Evolutionary conservation across 2,888 invertebrate species (phyloP), one percentile per base, ranked within the genome.

Genomic region (Pseudanteris insignis): DNA sequence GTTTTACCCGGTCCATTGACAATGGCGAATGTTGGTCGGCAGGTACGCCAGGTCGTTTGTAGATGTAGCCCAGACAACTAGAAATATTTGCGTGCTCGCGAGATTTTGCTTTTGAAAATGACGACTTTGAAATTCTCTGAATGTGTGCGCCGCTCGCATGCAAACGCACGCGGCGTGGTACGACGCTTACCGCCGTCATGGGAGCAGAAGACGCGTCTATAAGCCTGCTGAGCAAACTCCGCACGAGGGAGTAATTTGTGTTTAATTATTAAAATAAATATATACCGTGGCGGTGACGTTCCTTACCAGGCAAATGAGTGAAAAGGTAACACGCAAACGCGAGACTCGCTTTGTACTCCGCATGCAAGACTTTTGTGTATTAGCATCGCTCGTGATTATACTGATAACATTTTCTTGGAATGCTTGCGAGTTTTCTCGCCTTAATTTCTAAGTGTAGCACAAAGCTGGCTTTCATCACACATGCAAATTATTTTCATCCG

Each of bases 251-350:
- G 68, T 64, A 70, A 69, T 71, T 71, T 69, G 66, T 67, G 70
- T 70, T 76, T 76, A 77, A 77, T 78, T 77, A 77, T 77, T 76
- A 72, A 76, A 77, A 77, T 77, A 76, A 75, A 75, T 67, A 71
- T 71, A 68, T 67, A 61, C 68, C 70, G 70, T 67, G 71, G 69
- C 71, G 72, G 64, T 67, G 72, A 71, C 72, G 71, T 71, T 73
- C 70, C 70, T 74, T 75, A 73, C 69, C 71, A 75, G 72, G 76
- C 73, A 76, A 76, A 77, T 76, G 73, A 75, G 73, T 69, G 72
- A 73, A 75, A 71, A 69, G 69, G 70, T 67, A 72, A 70, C 77
- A 77, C 74, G 77, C 75, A 68, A 76, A 63, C 65, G 58, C 62
- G 36, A 12, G n/a, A n/a, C n/a, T 43, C 64, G 68, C 70, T 70